phyloP scores from a whole-genome alignment of 2,888 invertebrate species.

The Hymenopus coronatus region DNA sequence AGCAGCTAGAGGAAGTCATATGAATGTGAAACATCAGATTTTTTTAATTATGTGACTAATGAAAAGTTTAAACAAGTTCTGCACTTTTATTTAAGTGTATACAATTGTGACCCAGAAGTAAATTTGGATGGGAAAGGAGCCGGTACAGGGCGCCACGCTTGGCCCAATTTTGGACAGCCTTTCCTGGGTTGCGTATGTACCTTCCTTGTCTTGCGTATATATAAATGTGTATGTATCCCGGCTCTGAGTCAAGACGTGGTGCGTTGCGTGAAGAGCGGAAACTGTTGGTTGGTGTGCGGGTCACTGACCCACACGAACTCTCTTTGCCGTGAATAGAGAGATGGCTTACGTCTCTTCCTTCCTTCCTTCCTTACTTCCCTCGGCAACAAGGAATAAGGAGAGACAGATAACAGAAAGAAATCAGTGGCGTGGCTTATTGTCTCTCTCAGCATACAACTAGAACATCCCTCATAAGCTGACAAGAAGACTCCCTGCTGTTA shows the following conservation, averaged over 20 bases:
- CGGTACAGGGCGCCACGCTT: background rate
- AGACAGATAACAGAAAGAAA: background rate
- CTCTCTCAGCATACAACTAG: background rate
- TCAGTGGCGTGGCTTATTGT: background rate
- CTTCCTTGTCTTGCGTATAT: background rate
- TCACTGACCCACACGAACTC: background rate
- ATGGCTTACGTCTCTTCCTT: background rate
- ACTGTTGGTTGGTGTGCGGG: background rate
- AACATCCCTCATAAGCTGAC: background rate
- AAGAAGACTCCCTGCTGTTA: no score
- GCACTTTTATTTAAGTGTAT: no score
- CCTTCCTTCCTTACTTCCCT: background rate
- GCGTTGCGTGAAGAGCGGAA: conserved; percentile 11
- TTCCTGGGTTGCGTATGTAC: background rate
- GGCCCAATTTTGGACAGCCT: background rate
- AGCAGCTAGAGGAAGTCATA: no score
- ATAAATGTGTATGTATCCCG: background rate
- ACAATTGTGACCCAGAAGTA: no score
- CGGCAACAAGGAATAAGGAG: background rate
- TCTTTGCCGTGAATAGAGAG: background rate
- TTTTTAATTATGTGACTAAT: no score
- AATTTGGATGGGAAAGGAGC: no score
- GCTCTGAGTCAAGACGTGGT: conserved; percentile 3
- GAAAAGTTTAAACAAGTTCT: no score
- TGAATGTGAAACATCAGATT: no score